phyloP scores from a whole-genome alignment of 2,888 invertebrate species.

The Cetonia aurata region DNA sequence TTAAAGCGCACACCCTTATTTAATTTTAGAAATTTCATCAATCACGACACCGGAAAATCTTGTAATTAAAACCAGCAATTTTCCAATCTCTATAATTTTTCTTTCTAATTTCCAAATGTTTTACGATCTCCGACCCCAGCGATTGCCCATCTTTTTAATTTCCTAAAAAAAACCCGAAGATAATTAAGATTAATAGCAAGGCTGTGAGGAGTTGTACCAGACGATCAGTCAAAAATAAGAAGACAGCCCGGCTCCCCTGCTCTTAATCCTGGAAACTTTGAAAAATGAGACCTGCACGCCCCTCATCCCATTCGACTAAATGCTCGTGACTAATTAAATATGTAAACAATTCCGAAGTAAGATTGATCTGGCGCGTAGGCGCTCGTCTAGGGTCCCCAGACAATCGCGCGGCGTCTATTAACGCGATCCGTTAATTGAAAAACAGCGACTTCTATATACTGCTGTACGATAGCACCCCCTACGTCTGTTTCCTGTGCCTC shows the following conservation, averaged over 20 bases:
- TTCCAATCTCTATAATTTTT: slow-evolving; percentile 2
- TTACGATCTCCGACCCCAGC: slow-evolving; percentile 3
- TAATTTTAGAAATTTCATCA: too few relatives aligned
- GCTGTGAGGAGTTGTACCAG: slow-evolving; percentile 32
- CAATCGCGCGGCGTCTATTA: slow-evolving; percentile 31
- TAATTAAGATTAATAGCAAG: slow-evolving; percentile 42
- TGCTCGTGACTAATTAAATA: slow-evolving; percentile 55
- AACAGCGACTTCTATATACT: slow-evolving; percentile 45
- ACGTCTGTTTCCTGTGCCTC: slow-evolving; percentile 41
- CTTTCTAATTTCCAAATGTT: slow-evolving; percentile 14
- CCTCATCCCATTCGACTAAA: slow-evolving; percentile 39
- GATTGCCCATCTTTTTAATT: slow-evolving; percentile 29
- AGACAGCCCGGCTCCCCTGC: slow-evolving; percentile 44
- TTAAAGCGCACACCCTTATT: too few relatives aligned
- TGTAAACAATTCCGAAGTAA: slow-evolving; percentile 53
- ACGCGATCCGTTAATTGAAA: slow-evolving; percentile 51
- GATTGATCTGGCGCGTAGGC: slow-evolving; percentile 49
- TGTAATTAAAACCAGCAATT: slow-evolving; percentile 15
- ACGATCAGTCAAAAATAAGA: slow-evolving; percentile 47
- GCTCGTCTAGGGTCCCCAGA: background rate
- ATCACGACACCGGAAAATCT: background rate
- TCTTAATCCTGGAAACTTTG: slow-evolving; percentile 51
- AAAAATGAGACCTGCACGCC: slow-evolving; percentile 7
- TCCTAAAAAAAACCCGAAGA: slow-evolving; percentile 32
- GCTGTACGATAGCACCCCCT: background rate